Evolutionary conservation across 2,888 invertebrate species (phyloP), one percentile per base, ranked within the genome.

Genomic region (Branchinecta sandiegonensis): DNA sequence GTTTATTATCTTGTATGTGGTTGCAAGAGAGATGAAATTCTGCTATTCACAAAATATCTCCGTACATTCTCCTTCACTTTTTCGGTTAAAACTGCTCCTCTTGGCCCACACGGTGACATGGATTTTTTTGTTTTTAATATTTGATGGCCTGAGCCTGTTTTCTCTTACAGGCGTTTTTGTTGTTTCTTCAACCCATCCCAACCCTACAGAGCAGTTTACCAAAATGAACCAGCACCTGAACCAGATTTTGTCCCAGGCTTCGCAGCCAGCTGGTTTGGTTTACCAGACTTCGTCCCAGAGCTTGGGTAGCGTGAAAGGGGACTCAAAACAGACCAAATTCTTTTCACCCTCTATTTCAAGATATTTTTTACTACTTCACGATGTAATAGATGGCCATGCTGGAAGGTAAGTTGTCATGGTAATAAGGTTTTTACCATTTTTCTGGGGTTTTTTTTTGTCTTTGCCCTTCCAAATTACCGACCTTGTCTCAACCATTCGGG

Each of bases 341-440:
- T 67, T 67, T 67, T 79, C 83, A 71, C 83, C 84, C 47, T 87
- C 89, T 76, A 86, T 91, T 46, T 81, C 94, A 63, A 88, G 90
- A 76, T 91, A 90, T 77, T 94, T 92, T 79, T 86, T 96, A 67
- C 82, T 97, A 66, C 76, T 96, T 68, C 92, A 95, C 80, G 96
- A 94, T 80, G 85, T 85, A 66, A 80, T 83, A 70, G 82, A 84
- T 71, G 85, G 86, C 65, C 83, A 91, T 74, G 83, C 85, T 74
- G 84, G 85, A 70, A 88, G 85, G 90, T 92, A 81, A 80, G 84
- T 79, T 64, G 47, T 37, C 68, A 65, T 6, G 37, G 6, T 37
- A 6, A 4, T 37, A 2, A 37, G 4, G 37, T 4, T 37, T 37
- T 37, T 5, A 37, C 37, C 37, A 37, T 37, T 37, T 37, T 37